phyloP scores from a whole-genome alignment of 23 tunicate species.

The Oikopleura albicans region DNA sequence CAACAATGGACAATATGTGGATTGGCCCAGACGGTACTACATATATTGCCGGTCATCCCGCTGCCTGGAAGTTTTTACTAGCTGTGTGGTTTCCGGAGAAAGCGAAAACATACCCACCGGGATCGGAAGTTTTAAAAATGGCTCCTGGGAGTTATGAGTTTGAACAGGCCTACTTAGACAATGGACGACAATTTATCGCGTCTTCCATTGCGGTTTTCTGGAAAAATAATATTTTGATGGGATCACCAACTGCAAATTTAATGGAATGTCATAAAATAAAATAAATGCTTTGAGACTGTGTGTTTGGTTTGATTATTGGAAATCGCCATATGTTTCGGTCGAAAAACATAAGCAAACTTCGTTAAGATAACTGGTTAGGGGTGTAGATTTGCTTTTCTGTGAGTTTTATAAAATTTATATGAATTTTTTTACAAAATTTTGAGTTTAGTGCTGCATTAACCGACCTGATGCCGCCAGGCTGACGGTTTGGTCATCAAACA shows the following conservation, averaged over 20 bases:
- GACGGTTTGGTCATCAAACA: no score
- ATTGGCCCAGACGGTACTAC: not conserved
- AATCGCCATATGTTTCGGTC: no score
- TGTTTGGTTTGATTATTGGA: no score
- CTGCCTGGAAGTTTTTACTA: not conserved
- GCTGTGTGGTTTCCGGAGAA: not conserved
- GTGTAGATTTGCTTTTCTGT: no score
- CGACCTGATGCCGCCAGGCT: no score
- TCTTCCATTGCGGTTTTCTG: not conserved
- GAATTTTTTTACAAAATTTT: no score
- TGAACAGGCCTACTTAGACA: not conserved
- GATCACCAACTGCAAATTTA: not conserved
- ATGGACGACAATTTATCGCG: not conserved
- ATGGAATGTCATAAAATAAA: not conserved
- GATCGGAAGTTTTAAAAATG: not conserved
- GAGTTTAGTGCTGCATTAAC: no score
- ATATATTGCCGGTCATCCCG: not conserved
- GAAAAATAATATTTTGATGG: not conserved
- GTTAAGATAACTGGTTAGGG: no score
- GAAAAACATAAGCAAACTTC: no score
- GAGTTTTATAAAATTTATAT: no score
- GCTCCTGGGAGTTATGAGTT: not conserved
- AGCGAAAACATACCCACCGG: not conserved
- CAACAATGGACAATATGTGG: slow-evolving; percentile 17
- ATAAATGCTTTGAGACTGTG: not conserved